These are phyloP conservation scores for Raja brachyura DNA, from an alignment of 2,113 vertebrate genomes.

Conservation along the genomic window DNA sequence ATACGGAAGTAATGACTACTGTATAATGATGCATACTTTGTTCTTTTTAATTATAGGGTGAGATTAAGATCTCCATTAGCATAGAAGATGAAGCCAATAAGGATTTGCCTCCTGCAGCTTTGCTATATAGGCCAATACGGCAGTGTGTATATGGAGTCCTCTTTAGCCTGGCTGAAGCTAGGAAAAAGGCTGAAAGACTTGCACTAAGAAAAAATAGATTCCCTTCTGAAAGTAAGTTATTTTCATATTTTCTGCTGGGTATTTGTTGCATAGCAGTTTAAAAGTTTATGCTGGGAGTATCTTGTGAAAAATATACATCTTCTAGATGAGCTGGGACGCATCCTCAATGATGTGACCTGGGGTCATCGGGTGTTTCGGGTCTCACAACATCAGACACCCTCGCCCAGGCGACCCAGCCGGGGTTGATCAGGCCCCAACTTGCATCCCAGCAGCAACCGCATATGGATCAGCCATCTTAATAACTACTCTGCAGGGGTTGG, in stretches of 20 bases:
- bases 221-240: constrained; percentile 69
- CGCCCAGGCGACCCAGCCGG: no score
- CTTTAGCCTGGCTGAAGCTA: constrained; percentile 89
- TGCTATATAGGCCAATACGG: constrained; percentile 85
- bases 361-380: no score
- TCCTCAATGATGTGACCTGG: no score
- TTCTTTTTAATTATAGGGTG: constrained; percentile 63
- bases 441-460: no score
- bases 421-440: no score
- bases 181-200: constrained; percentile 85
- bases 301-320: no score
- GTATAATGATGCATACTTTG: constrained; percentile 30
- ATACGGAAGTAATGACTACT: background rate
- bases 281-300: background rate
- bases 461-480: no score
- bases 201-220: constrained; percentile 85
- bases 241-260: background rate
- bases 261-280: constrained; percentile 5
- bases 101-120: constrained; percentile 88
- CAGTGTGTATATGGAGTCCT: constrained; percentile 95
- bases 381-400: no score
- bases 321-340: no score
- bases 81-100: constrained; percentile 96
- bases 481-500: no score
- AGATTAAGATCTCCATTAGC: constrained; percentile 91